Base-by-base conservation (phyloP, 2,888 invertebrate genomes). In the Drosophila flavopinicola region DNA sequence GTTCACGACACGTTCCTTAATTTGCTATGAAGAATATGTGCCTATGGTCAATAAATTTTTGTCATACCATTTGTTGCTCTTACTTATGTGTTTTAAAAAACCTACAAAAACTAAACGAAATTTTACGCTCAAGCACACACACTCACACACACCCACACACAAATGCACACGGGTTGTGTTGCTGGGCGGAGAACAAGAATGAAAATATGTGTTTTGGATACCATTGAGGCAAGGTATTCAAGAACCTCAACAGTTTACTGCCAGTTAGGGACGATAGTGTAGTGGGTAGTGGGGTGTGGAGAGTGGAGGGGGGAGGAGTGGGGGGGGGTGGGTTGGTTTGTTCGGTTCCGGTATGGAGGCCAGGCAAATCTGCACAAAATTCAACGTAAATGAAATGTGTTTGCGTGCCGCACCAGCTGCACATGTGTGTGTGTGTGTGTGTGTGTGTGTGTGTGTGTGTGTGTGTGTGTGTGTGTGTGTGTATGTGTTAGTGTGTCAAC, bases 301-400 rank as follows among this genome's bases (percentile, higher is more conserved):
- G 0, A 3, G n/a, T n/a, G 20, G 20, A 2, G 6, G 9, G 6
- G 9, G 23, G 7, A 1, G 10, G 32, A 17, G 35, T 3, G 3
- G 30, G 27, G 25, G n/a, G 35, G 2, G 15, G 1, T 15, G 0
- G 25, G 9, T 25, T 13, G 30, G 45, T 41, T 20, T 33, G 9
- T 13, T 29, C 39, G 53, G 45, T 48, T 33, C 23, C 30, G 33
- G 60, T 25, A 29, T 13, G 35, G 54, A 39, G 37, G 45, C 23
- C 56, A 58, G 49, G 66, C 47, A 77, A 77, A 69, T 66, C 65
- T 74, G 65, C 68, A 78, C 63, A 85, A 85, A 85, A 85, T 76
- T 76, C 68, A 83, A 85, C 75, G 73, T 82, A 78, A 82, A 85
- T 82, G 78, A 79, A 79, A 82, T 79, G 79, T 85, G 85, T 79